Evolutionary conservation across 2,113 vertebrate species (phyloP).

Genomic region (Pelmatolapia mariae): DNA sequence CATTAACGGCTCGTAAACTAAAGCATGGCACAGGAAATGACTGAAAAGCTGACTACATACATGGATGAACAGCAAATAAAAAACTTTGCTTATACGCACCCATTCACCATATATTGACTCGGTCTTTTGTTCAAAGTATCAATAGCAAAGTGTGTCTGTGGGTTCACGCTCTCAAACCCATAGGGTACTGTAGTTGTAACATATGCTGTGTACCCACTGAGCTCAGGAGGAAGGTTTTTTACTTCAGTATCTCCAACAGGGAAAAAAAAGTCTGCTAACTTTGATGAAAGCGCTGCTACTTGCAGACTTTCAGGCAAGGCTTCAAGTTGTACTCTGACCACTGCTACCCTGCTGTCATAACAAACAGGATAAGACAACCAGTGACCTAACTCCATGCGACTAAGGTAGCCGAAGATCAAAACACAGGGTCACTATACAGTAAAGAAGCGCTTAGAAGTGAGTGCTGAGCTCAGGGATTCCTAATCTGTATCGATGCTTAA

Average conservation of each 20-base stretch:
- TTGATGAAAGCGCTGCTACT: background rate
- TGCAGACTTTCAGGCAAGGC: background rate
- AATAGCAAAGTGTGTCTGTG: background rate
- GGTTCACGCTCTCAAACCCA: background rate
- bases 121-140: background rate
- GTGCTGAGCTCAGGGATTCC: background rate
- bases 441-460: background rate
- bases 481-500: background rate
- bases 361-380: constrained; percentile 4
- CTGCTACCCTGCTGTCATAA: constrained; percentile 21
- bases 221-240: background rate
- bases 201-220: background rate
- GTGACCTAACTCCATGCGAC: background rate
- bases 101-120: background rate
- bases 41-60: background rate
- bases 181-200: background rate
- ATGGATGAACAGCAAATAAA: background rate
- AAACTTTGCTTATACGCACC: background rate
- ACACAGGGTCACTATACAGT: background rate
- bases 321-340: background rate
- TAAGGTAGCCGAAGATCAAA: background rate
- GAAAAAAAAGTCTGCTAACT: background rate
- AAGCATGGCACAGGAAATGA: background rate
- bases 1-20: background rate
- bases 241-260: background rate